A percentile compares a stretch with the other conserved stretches of the same genome.
Conservation (phyloP, 2,113 vertebrate genomes). For the Dryoscopus gambensis region DNA sequence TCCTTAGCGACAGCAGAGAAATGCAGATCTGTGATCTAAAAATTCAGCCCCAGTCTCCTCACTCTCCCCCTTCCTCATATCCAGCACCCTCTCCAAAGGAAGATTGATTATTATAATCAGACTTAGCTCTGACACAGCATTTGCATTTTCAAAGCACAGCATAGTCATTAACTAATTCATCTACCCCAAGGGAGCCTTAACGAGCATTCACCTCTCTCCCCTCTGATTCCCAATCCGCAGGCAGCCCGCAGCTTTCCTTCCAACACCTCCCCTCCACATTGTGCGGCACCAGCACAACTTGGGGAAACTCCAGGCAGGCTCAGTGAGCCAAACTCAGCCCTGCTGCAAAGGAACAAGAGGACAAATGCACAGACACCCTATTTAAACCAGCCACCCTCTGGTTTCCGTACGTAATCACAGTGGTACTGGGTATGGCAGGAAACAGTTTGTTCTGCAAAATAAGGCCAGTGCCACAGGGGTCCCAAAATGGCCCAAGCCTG, state of each 20-base stretch:
- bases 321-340: background rate
- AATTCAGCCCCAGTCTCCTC: conserved; percentile 7
- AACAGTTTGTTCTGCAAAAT: background rate
- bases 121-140: conserved; percentile 48
- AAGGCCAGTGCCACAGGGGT: background rate
- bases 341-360: background rate
- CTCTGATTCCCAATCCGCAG: background rate
- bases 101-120: conserved; percentile 63
- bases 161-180: conserved; percentile 59
- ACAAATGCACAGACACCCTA: background rate
- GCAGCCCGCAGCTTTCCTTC: background rate
- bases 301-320: background rate
- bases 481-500: background rate
- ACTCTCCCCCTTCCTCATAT: background rate
- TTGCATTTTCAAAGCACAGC: conserved; percentile 65
- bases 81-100: conserved; percentile 41
- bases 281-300: background rate
- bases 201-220: conserved; percentile 42
- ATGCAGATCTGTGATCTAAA: background rate
- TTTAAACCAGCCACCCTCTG: background rate
- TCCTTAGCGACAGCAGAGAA: background rate
- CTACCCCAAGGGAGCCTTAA: conserved; percentile 43
- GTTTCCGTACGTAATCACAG: background rate
- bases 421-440: too few species aligned
- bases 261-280: background rate